phyloP scores from a whole-genome alignment of 1,140 invertebrate genomes.

The Metopolophium dirhodum region DNA sequence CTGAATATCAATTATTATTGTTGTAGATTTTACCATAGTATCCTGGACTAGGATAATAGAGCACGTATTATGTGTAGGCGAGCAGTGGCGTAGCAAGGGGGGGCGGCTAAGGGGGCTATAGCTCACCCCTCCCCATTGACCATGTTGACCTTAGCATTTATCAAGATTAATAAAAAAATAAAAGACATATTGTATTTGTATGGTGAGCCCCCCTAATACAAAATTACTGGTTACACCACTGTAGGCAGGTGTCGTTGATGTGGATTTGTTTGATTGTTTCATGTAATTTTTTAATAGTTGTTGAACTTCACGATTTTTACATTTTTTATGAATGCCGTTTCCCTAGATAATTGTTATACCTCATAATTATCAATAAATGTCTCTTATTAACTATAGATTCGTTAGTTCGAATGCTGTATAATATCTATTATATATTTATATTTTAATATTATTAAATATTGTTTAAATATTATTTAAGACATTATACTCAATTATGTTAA shows the following conservation, averaged over 20 bases:
- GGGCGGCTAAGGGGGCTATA: too few species aligned
- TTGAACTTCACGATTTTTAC: neutral
- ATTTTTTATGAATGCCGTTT: neutral
- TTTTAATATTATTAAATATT: neutral
- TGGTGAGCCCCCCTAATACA: too few species aligned
- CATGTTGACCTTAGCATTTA: too few species aligned
- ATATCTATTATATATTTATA: neutral
- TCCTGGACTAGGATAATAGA: slow-evolving; percentile 25
- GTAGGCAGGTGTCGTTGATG: too few species aligned
- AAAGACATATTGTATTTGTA: too few species aligned
- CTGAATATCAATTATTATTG: neutral
- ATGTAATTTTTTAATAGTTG: neutral
- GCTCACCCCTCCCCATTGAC: too few species aligned
- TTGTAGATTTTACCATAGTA: neutral
- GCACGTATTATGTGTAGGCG: neutral
- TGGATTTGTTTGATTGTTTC: neutral
- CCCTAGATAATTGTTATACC: neutral
- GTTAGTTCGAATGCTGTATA: neutral
- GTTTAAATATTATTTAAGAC: neutral
- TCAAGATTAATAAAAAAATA: too few species aligned
- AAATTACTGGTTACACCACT: too few species aligned
- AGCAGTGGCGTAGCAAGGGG: too few species aligned
- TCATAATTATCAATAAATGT: neutral
- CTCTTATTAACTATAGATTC: neutral
- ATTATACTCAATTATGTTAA: neutral